Base-by-base conservation (phyloP, 2,888 invertebrate genomes). In the Pristionchus maxplancki region DNA sequence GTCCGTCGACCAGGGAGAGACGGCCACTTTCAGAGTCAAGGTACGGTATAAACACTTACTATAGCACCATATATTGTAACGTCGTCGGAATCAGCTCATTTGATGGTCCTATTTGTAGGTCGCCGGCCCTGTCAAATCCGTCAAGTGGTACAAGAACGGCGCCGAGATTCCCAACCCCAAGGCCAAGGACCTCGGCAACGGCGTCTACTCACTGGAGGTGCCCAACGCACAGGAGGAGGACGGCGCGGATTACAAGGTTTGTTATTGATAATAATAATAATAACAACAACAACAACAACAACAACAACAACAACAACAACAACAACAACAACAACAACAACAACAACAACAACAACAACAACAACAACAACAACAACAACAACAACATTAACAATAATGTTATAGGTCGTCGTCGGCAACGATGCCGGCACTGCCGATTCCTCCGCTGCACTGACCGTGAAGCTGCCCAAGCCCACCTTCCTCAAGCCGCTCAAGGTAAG, bases 1-100 rank as follows among this genome's bases (percentile, higher is more conserved):
- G 89, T 94, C 95, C 0, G 96, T 98, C 4, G 97, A 97, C 89
- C 97, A 97, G 93, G 97, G 97, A 0, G 96, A 97, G 89, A 97
- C 97, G 0, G 96, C 98, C 62, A 97, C 97, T 90, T 95, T 98
- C n/a, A 89, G 90, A 67, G 90, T 92, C 11, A 90, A 97, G 93
- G 74, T 85, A 37, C 58, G 37, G 20, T 44, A 50, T 31, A 28
- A 5, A 48, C n/a, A n/a, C n/a, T n/a, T n/a, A n/a, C n/a, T n/a
- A n/a, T n/a, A n/a, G n/a, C n/a, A n/a, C n/a, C n/a, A n/a, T n/a
- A n/a, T n/a, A n/a, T n/a, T n/a, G n/a, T n/a, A n/a, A n/a, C n/a
- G n/a, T n/a, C n/a, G n/a, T n/a, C n/a, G n/a, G n/a, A n/a, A n/a
- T n/a, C n/a, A n/a, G n/a, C n/a, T n/a, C n/a, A n/a, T n/a, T n/a